Evolutionary conservation across 2,113 vertebrate genomes (phyloP), one percentile per base, ranked within the genome.

Genomic region (Lasiurus borealis): DNA sequence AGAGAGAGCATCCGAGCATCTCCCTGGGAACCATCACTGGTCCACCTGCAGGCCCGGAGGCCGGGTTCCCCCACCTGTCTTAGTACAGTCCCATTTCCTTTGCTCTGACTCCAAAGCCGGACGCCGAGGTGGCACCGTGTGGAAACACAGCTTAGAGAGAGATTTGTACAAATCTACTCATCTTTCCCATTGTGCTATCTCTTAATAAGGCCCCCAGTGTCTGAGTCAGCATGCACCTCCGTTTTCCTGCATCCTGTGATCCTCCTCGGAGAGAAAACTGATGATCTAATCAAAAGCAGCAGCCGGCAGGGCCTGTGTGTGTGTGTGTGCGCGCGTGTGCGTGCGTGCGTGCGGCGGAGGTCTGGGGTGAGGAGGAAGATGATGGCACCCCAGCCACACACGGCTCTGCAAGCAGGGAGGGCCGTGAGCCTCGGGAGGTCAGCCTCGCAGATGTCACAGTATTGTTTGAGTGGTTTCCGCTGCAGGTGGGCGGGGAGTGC

Each of bases 401-500:
- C 1, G 1, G 0, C 21, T 48, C 4, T 16, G 34, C 48, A 62
- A 1, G 4, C 0, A 5, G 66, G 66, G 52, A 54, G n/a, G 19
- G 2, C 25, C 4, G 1, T 5, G 77, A 68, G 76, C 36, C 8
- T 0, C 2, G 3, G 2, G 3, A 13, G 21, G 48, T 29, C 46
- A 21, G 44, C 69, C 69, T 27, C 5, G 44, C 57, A 59, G 36
- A 73, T 10, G 48, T 82, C 83, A 15, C 1, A 0, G 90, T 29
- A 6, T 40, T 31, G 4, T 31, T 23, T 0, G 62, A 48, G 91
- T 83, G n/a, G 84, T 40, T 93, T 77, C 94, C 14, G 2, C 88
- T 66, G 52, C 94, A 90, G 95, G 88, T 96, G 96, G 77, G 68
- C 29, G 50, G 71, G 82, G 54, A 68, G 89, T 2, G 0, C 44